Evolutionary conservation across 2,113 vertebrate species (phyloP).

Genomic region (Stigmatopora argus): DNA sequence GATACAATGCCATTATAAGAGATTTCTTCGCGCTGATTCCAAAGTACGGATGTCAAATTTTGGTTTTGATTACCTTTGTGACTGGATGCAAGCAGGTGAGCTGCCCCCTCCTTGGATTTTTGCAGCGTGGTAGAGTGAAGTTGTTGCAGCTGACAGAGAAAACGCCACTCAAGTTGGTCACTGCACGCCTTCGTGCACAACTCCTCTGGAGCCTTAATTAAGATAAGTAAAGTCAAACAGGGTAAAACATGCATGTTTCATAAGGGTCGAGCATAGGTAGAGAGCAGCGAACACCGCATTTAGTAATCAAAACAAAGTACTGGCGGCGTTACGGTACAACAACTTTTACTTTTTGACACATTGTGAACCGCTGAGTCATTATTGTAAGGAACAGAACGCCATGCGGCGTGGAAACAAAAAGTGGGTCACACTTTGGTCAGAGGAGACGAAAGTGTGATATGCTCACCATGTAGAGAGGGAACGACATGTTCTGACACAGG

Average conservation of each 20-base stretch:
- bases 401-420: neutral
- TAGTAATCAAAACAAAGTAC: neutral
- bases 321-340: neutral
- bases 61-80: slow-evolving; percentile 59
- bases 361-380: neutral
- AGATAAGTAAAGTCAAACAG: neutral
- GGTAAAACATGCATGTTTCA: neutral
- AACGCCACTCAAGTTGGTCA: slow-evolving; percentile 58
- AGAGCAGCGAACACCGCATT: neutral
- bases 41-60: neutral
- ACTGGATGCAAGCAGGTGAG: slow-evolving; percentile 49
- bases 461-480: slow-evolving; percentile 70
- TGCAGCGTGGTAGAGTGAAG: slow-evolving; percentile 45
- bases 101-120: slow-evolving; percentile 45
- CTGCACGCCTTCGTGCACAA: slow-evolving; percentile 51
- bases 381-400: neutral
- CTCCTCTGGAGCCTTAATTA: slow-evolving; percentile 67
- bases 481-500: slow-evolving; percentile 56
- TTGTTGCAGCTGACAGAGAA: slow-evolving; percentile 54
- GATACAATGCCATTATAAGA: neutral
- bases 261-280: neutral
- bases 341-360: neutral
- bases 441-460: neutral
- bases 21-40: neutral
- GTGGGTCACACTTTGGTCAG: neutral